Percentiles rank a stretch among this genome's conserved stretches.
These are phyloP conservation scores for Drosophila pseudoobscura DNA, from an alignment of 1,140 invertebrate species.

Conservation along the genomic window DNA sequence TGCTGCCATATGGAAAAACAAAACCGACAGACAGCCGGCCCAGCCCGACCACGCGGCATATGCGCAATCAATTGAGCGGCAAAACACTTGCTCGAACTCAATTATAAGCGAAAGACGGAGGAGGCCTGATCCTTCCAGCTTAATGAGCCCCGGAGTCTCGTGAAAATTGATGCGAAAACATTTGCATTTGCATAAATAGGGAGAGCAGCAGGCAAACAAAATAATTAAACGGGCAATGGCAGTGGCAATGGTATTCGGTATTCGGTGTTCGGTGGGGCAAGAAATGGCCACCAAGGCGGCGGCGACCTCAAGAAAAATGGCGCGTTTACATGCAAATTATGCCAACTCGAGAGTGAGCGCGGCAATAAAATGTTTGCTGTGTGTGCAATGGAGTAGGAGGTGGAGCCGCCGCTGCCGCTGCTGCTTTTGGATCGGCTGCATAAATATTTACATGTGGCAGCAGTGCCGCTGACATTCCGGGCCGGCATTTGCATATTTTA, in stretches of 20 bases:
- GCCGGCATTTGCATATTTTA: slow-evolving; percentile 79
- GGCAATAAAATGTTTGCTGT: slow-evolving; percentile 66
- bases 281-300: neutral
- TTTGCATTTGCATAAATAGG: slow-evolving; percentile 54
- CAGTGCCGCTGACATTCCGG: slow-evolving; percentile 61
- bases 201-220: slow-evolving; percentile 37
- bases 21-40: slow-evolving; percentile 18
- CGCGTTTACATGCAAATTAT: slow-evolving; percentile 81
- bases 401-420: neutral
- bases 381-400: slow-evolving; percentile 12
- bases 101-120: slow-evolving; percentile 56
- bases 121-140: slow-evolving; percentile 18
- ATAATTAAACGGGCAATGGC: slow-evolving; percentile 44
- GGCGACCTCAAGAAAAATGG: slow-evolving; percentile 68
- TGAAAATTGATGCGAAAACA: slow-evolving; percentile 45
- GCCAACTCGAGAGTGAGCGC: slow-evolving; percentile 40
- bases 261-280: neutral
- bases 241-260: neutral
- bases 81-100: slow-evolving; percentile 72
- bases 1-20: slow-evolving; percentile 42
- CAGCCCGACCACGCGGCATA: slow-evolving; percentile 51
- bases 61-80: slow-evolving; percentile 76
- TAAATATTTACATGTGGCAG: slow-evolving; percentile 79
- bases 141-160: slow-evolving; percentile 38
- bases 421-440: slow-evolving; percentile 37